These are phyloP conservation scores for Ceyx melanurus DNA, from an alignment of 2,113 vertebrate genomes.

Conservation along the genomic window DNA sequence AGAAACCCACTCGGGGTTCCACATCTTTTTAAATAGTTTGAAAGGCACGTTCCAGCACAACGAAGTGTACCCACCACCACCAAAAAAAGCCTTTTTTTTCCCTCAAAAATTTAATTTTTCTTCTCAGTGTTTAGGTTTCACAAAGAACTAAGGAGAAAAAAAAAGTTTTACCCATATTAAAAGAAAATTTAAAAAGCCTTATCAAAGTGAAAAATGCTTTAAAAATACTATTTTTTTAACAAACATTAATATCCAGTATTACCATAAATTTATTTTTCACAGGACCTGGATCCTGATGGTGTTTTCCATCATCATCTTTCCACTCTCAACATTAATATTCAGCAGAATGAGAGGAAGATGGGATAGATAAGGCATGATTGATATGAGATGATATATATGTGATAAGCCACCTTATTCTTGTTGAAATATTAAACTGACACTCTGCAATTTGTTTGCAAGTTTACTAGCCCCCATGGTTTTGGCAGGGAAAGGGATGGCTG, in stretches of 20 bases:
- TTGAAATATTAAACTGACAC: not conserved
- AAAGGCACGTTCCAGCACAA: not conserved
- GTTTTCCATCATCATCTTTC: not conserved
- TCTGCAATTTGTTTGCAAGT: not conserved
- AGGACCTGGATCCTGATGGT: not conserved
- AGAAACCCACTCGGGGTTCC: not conserved
- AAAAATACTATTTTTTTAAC: not conserved
- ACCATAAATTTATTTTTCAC: not conserved
- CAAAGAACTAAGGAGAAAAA: not conserved
- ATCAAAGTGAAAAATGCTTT: not conserved
- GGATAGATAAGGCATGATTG: not conserved
- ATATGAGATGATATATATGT: not conserved
- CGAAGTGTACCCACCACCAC: not conserved
- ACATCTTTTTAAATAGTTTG: not conserved
- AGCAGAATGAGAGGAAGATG: not conserved
- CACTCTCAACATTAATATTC: not conserved
- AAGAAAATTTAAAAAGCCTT: not conserved
- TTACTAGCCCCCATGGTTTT: not conserved
- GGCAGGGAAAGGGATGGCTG: not conserved
- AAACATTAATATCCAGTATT: not conserved
- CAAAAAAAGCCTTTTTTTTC: not conserved
- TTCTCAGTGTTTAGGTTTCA: not conserved
- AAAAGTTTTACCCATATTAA: not conserved
- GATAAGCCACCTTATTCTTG: not conserved
- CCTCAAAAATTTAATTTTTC: not conserved